Percentiles rank a stretch among this genome's conserved stretches.
phyloP scores from a whole-genome alignment of 1,140 invertebrate species.

The Drosophila arizonae region DNA sequence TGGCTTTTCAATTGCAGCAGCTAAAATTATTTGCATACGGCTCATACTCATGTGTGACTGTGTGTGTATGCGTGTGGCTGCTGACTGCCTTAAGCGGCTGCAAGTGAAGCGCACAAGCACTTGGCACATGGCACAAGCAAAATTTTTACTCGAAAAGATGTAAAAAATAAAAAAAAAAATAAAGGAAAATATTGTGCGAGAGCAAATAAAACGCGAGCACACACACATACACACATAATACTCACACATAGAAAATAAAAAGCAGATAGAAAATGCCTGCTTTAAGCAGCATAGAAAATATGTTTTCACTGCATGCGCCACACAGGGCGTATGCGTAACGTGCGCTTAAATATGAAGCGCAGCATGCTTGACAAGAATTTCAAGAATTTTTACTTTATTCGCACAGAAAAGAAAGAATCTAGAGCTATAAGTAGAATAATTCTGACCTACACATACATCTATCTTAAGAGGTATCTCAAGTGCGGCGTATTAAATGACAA shows the following conservation, averaged over 20 bases:
- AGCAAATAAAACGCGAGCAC: constrained; percentile 8
- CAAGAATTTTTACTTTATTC: not conserved
- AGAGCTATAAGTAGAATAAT: no score
- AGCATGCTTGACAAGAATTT: not conserved
- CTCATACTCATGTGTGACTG: constrained; percentile 6
- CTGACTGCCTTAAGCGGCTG: constrained; percentile 68
- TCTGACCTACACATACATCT: no score
- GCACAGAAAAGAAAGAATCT: no score
- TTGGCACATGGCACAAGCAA: constrained; percentile 19
- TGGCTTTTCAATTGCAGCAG: constrained; percentile 64
- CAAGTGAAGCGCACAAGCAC: constrained; percentile 28
- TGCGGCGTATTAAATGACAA: no score
- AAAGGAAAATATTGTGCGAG: not conserved
- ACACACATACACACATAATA: not conserved
- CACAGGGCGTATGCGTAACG: constrained; percentile 11
- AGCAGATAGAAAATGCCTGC: not conserved
- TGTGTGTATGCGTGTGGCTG: constrained; percentile 8
- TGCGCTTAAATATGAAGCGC: not conserved
- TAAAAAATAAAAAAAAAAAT: constrained; percentile 2
- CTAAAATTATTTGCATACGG: constrained; percentile 70
- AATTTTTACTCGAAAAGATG: constrained; percentile 16
- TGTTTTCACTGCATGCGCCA: not conserved
- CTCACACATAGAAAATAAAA: not conserved
- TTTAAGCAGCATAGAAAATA: constrained; percentile 6
- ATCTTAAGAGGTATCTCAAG: no score